Base-by-base conservation (phyloP, 2,113 vertebrate genomes). In the human region DNA sequence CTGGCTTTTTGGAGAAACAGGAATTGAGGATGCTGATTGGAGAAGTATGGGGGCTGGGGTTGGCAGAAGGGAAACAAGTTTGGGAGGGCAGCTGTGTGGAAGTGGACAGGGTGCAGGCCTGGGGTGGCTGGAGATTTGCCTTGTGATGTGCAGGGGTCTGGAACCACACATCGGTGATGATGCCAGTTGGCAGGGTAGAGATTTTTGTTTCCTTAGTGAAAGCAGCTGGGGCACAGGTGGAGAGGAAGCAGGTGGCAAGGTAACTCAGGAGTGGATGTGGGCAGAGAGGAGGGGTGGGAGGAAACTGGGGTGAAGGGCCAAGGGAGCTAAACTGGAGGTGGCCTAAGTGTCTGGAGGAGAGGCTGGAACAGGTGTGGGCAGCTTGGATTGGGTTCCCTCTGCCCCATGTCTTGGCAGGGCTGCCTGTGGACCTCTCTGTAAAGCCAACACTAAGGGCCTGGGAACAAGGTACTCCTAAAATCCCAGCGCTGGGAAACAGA, bases 191-290 rank as follows among this genome's bases (percentile, higher is more conserved):
- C 88, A 94, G 91, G 64, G 10, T 57, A 48, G 38, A 57, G 38
- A 87, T n/a, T n/a, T 94, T 79, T 66, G 80, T 57, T 94, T 81
- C 89, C 52, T 90, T 90, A 78, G 32, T 68, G 55, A 81, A 93
- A 88, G 89, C 59, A 86, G 86, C 89, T 78, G 83, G 57, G 35
- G 30, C 89, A 57, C 94, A 88, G 93, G 88, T 97, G 91, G 84
- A 90, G 52, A 93, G 89, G 91, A 72, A 52, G 50, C 93, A 68
- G 87, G 92, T 79, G 73, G 76, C 73, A 83, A 90, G 81, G 84
- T 55, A 57, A 85, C 61, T 86, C 89, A 76, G 83, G 55, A 55
- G 14, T 82, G 40, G 66, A 22, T 40, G 16, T 35, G 40, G 73
- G 40, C 55, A 25, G 61, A 59, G 94, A 81, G 64, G 87, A 40